These are phyloP conservation scores for Galleria mellonella DNA, from an alignment of 1,140 invertebrate species.

Conservation along the genomic window DNA sequence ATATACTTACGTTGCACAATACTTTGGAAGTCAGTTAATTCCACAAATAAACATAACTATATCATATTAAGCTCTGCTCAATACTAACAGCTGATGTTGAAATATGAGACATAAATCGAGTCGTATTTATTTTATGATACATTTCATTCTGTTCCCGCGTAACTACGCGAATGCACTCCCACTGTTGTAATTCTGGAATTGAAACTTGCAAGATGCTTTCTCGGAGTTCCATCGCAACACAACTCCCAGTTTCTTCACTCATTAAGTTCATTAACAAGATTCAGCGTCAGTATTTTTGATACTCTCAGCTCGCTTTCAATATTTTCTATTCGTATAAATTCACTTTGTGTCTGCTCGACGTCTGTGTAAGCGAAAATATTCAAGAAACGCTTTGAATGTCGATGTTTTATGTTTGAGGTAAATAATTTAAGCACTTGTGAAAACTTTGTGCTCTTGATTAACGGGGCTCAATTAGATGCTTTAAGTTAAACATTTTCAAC, in stretches of 20 bases:
- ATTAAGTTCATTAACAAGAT: constrained; percentile 69
- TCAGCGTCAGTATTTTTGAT: constrained; percentile 65
- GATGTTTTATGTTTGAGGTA: constrained; percentile 66
- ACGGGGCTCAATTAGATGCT: constrained; percentile 63
- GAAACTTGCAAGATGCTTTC: constrained; percentile 55
- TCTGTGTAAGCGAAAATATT: constrained; percentile 57
- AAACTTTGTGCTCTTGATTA: constrained; percentile 67
- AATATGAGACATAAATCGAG: background rate
- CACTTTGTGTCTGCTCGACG: constrained; percentile 46
- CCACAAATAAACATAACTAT: background rate
- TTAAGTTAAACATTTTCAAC: constrained; percentile 58
- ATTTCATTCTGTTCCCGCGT: constrained; percentile 37
- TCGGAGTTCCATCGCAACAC: constrained; percentile 40
- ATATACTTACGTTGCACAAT: too few relatives aligned
- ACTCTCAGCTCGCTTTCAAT: constrained; percentile 57
- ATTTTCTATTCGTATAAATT: constrained; percentile 57
- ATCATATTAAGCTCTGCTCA: background rate
- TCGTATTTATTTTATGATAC: constrained; percentile 46
- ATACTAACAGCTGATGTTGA: constrained; percentile 3
- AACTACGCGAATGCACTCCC: constrained; percentile 35
- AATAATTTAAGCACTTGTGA: constrained; percentile 69
- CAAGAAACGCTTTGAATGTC: constrained; percentile 59
- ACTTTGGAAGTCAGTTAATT: background rate
- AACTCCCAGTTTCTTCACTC: constrained; percentile 53
- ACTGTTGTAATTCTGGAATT: constrained; percentile 48